Evolutionary conservation across 2,797 vertebrate species (phyloP).

Genomic region (Gadopsis bispinosus): DNA sequence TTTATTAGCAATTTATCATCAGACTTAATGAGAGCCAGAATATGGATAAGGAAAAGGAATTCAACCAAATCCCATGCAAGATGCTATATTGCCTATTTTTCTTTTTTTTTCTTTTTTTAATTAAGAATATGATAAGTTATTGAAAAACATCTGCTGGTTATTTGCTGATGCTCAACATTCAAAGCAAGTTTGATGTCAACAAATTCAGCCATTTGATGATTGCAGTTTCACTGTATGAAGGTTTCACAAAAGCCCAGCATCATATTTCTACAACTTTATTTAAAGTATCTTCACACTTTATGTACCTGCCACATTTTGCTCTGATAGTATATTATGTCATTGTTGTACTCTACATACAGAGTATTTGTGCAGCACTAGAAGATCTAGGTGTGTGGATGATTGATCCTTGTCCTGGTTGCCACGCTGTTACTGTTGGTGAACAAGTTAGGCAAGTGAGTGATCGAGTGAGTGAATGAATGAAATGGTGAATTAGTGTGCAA

Average conservation of each 20-base stretch:
- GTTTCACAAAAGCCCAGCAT: background rate
- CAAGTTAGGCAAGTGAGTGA: background rate
- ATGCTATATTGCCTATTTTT: background rate
- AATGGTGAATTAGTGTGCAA: constrained; percentile 12
- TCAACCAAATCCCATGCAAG: background rate
- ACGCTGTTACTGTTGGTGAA: constrained; percentile 4
- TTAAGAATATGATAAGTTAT: background rate
- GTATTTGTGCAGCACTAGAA: background rate
- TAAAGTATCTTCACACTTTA: background rate
- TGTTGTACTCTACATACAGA: background rate
- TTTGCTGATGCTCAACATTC: background rate
- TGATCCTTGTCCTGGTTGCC: constrained; percentile 1
- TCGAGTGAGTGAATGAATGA: background rate
- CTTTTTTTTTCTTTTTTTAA: too few species aligned
- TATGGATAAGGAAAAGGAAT: background rate
- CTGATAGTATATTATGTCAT: too few species aligned
- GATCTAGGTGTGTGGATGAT: background rate
- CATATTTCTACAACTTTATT: background rate
- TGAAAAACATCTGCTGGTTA: background rate
- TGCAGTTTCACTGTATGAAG: background rate
- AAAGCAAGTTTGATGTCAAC: background rate
- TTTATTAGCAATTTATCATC: background rate
- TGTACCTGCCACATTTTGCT: constrained; percentile 1
- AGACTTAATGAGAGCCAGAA: background rate
- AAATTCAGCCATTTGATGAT: background rate